phyloP scores from a whole-genome alignment of 2,113 vertebrate species.

The Cynopterus brachyotis region DNA sequence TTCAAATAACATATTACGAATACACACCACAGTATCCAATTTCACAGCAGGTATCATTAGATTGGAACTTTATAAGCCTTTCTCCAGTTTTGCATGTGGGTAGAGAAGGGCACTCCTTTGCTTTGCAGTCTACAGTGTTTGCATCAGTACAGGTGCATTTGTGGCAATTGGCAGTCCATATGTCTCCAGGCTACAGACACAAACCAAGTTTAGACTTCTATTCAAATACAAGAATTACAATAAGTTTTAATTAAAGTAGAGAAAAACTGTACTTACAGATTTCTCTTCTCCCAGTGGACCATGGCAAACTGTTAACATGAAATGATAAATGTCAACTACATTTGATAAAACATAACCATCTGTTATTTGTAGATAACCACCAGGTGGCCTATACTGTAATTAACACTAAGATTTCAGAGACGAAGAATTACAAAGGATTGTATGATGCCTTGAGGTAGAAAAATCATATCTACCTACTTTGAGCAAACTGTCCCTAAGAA shows the following conservation, averaged over 20 bases:
- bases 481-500: not conserved
- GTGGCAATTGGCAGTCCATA: conserved; percentile 69
- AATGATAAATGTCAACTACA: conserved; percentile 57
- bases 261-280: conserved; percentile 65
- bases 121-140: conserved; percentile 35
- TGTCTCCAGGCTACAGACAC: conserved; percentile 67
- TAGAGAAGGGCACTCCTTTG: conserved; percentile 47
- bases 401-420: conserved; percentile 29
- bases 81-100: conserved; percentile 61
- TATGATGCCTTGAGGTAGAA: not conserved
- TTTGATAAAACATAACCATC: conserved; percentile 36
- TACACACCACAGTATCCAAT: conserved; percentile 65
- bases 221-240: not conserved
- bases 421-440: not conserved
- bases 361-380: conserved; percentile 48
- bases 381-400: not conserved
- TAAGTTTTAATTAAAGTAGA: not conserved
- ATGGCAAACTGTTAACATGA: conserved; percentile 67
- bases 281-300: conserved; percentile 77
- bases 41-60: conserved; percentile 72
- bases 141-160: conserved; percentile 59
- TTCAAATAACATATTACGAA: not conserved
- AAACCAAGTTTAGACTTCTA: conserved; percentile 32
- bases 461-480: not conserved
- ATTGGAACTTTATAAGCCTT: conserved; percentile 38